These are phyloP conservation scores for Blera fallax DNA, from an alignment of 2,888 invertebrate genomes.

Conservation along the genomic window DNA sequence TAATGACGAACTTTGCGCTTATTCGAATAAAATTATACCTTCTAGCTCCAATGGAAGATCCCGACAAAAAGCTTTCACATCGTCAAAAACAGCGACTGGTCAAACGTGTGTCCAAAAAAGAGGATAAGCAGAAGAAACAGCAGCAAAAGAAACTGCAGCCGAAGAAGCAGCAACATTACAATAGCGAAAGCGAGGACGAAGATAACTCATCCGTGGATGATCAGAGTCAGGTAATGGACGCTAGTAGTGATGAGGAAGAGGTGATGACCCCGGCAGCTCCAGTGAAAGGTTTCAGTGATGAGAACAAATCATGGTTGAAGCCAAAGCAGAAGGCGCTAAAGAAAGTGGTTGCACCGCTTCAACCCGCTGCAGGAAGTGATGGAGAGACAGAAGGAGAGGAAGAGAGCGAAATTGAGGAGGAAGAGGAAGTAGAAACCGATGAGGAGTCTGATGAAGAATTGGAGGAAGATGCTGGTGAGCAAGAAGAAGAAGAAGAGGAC, in stretches of 20 bases:
- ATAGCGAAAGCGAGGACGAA: constrained; percentile 78
- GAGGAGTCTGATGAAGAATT: constrained; percentile 79
- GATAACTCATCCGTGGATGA: constrained; percentile 70
- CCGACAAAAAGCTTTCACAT: constrained; percentile 85
- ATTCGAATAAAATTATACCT: too few relatives aligned
- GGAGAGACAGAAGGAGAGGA: constrained; percentile 75
- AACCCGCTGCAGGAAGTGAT: constrained; percentile 75
- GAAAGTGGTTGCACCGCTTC: constrained; percentile 52
- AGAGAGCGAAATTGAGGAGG: constrained; percentile 75
- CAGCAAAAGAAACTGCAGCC: constrained; percentile 73
- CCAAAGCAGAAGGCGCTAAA: constrained; percentile 81
- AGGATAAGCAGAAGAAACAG: constrained; percentile 77
- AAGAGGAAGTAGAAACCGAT: constrained; percentile 76
- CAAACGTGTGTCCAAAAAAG: constrained; percentile 84
- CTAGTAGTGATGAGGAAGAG: constrained; percentile 74
- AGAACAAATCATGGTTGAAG: constrained; percentile 88
- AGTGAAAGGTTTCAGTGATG: constrained; percentile 85
- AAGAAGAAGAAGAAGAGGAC: constrained; percentile 57
- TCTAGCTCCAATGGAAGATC: constrained; percentile 80
- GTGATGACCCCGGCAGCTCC: constrained; percentile 54
- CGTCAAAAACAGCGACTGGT: constrained; percentile 87
- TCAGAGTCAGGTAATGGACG: constrained; percentile 76
- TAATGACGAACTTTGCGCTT: background rate
- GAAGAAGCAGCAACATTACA: constrained; percentile 76
- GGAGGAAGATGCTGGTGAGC: constrained; percentile 66